Base-by-base conservation (phyloP, 2,797 vertebrate species). In the Denticeps clupeoides region DNA sequence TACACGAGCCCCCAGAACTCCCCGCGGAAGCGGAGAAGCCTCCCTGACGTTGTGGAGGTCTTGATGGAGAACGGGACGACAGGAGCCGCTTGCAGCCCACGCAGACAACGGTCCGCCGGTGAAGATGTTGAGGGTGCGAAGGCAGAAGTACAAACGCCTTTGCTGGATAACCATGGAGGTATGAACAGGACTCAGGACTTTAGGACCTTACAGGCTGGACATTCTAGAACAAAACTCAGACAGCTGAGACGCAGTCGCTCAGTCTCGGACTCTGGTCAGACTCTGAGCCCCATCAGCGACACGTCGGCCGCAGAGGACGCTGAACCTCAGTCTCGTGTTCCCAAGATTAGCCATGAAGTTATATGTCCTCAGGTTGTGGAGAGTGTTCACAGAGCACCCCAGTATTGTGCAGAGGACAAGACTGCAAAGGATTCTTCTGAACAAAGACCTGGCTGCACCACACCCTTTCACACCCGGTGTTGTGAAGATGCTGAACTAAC, bases 21-120 rank as follows among this genome's bases (percentile, higher is more conserved):
- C 1, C 70, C 73, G 33, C 60, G 47, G 1, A 83, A 77, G 45
- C 64, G 60, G 26, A 52, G 65, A 23, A 77, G 80, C 53, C 59
- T 86, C 22, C 75, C 82, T 0, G 73, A 77, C 7, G 64, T 82
- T 38, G 77, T 79, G 16, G 74, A 71, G 53, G 54, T 78, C 33
- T 66, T 78, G 9, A 51, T 79, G 57, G 77, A 70, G 27, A 71
- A 59, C 44, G 46, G 38, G 9, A n/a, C n/a, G n/a, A n/a, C n/a
- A n/a, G n/a, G n/a, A n/a, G n/a, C n/a, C n/a, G n/a, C n/a, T n/a
- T n/a, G n/a, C n/a, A n/a, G n/a, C n/a, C n/a, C n/a, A n/a, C n/a
- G n/a, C n/a, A n/a, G n/a, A n/a, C n/a, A n/a, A n/a, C n/a, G n/a
- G n/a, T n/a, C n/a, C n/a, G n/a, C n/a, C n/a, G n/a, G n/a, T n/a